Conservation (phyloP, 1,140 invertebrate genomes). For the Calycopis cecrops region DNA sequence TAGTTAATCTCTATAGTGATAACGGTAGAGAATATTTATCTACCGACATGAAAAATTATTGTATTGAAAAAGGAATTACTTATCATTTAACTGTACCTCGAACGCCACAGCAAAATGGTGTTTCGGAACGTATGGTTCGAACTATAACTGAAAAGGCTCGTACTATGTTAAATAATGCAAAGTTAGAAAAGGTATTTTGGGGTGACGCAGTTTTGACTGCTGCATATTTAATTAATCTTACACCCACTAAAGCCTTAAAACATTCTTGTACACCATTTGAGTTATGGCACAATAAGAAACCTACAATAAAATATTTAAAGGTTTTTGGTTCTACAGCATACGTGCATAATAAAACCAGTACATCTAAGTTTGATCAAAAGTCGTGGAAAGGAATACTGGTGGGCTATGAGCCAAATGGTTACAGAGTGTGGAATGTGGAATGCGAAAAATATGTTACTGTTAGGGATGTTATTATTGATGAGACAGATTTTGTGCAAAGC, state of each 20-base stretch:
- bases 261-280: conserved; percentile 61
- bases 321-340: conserved; percentile 68
- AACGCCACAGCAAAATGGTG: conserved; percentile 73
- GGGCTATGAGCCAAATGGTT: conserved; percentile 62
- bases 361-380: conserved; percentile 59
- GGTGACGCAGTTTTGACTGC: conserved; percentile 54
- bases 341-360: conserved; percentile 56
- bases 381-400: conserved; percentile 55
- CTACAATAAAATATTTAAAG: conserved; percentile 61
- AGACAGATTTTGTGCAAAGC: conserved; percentile 45
- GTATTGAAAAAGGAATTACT: too few species aligned
- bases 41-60: too few species aligned
- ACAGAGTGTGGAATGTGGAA: conserved; percentile 53
- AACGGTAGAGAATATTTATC: too few species aligned
- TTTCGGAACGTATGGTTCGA: conserved; percentile 66
- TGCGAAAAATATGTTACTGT: conserved; percentile 41
- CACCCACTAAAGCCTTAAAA: conserved; percentile 50
- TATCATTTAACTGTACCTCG: too few species aligned
- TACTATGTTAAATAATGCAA: conserved; percentile 45
- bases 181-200: conserved; percentile 41
- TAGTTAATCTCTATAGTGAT: too few species aligned
- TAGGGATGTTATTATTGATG: conserved; percentile 59
- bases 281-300: conserved; percentile 65
- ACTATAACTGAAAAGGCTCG: conserved; percentile 64
- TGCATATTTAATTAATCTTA: conserved; percentile 65